phyloP scores from a whole-genome alignment of 1,140 invertebrate genomes.

The Drosophila sechellia region DNA sequence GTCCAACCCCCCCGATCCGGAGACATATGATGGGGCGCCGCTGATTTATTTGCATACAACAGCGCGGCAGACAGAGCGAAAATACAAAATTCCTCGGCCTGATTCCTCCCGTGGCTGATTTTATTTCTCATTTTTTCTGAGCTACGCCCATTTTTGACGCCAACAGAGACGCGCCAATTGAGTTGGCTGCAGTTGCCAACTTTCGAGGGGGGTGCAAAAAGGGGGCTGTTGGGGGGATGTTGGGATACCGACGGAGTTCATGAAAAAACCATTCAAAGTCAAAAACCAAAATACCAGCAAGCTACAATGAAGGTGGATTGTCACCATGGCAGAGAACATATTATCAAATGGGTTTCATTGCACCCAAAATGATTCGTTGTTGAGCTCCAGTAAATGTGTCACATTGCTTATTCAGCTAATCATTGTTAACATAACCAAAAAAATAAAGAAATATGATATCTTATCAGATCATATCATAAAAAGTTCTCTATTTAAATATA shows the following conservation, averaged over 20 bases:
- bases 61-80: slow-evolving; percentile 60
- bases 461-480: too few relatives aligned
- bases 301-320: slow-evolving; percentile 22
- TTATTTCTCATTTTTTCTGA: slow-evolving; percentile 7
- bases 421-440: neutral
- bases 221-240: neutral
- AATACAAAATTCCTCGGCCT: slow-evolving; percentile 31
- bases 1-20: slow-evolving; percentile 11
- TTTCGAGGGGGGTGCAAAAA: slow-evolving; percentile 7
- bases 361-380: neutral
- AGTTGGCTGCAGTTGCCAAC: slow-evolving; percentile 46
- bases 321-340: slow-evolving; percentile 7
- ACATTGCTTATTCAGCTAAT: neutral
- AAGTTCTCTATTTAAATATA: too few relatives aligned
- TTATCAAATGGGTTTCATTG: slow-evolving; percentile 16
- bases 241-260: slow-evolving; percentile 34
- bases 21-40: slow-evolving; percentile 73
- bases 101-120: slow-evolving; percentile 29
- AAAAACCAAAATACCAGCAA: slow-evolving; percentile 43
- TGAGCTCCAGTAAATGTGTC: neutral
- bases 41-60: slow-evolving; percentile 84
- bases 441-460: neutral
- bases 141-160: slow-evolving; percentile 78
- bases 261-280: slow-evolving; percentile 51
- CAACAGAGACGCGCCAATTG: slow-evolving; percentile 47